These are phyloP conservation scores for Salticus scenicus DNA, from an alignment of 2,888 invertebrate genomes.

Conservation along the genomic window DNA sequence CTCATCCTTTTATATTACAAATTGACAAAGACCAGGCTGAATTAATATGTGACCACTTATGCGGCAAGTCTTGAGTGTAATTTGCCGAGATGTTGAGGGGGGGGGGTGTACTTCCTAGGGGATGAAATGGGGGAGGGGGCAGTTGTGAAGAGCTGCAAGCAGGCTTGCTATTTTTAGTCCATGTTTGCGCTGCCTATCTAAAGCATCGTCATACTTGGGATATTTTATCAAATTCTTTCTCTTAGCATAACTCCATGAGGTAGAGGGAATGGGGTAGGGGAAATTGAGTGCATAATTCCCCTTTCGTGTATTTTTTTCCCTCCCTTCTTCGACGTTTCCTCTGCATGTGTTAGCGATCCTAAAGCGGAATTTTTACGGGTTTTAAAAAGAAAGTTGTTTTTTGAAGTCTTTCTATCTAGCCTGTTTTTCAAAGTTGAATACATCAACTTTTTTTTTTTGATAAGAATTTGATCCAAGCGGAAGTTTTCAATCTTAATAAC, in stretches of 20 bases:
- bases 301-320: neutral
- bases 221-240: conserved; percentile 42
- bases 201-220: neutral
- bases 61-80: conserved; percentile 16
- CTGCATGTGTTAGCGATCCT: neutral
- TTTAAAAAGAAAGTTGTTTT: neutral
- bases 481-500: neutral
- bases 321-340: neutral
- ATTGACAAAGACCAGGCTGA: conserved; percentile 15
- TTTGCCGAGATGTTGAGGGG: neutral
- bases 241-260: conserved; percentile 6
- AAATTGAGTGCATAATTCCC: conserved; percentile 8
- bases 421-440: neutral
- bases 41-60: conserved; percentile 52
- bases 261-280: neutral
- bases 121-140: neutral
- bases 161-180: conserved; percentile 26
- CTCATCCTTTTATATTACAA: neutral
- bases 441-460: neutral
- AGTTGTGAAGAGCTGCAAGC: too few species aligned
- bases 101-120: too few species aligned
- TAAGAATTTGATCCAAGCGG: neutral
- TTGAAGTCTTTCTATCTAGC: neutral
- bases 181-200: neutral
- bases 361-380: neutral